Evolutionary conservation across 1,140 invertebrate genomes (phyloP), one percentile per base, ranked within the genome.

Genomic region (Pollicipes pollicipes): DNA sequence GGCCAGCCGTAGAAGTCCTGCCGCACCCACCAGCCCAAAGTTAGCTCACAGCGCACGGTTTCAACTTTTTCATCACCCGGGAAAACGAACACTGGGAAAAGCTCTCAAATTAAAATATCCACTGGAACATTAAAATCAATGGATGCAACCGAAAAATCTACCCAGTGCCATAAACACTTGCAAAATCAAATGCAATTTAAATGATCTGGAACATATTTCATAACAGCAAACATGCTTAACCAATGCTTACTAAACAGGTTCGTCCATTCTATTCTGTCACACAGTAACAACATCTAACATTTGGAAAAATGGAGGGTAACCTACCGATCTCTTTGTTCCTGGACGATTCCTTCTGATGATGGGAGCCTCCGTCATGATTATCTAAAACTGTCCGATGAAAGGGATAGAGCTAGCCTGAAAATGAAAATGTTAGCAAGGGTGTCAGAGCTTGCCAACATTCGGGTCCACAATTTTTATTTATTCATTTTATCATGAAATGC

Each of bases 1-100:
- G 93, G 92, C 97, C 97, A 99, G 72, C 89, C 89, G 78, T 92
- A 90, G 83, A 97, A 99, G 79, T 98, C 91, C 95, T 97, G 31
- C 8, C 1, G 8, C 6, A 64, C 8, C 6, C 63, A 4, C 6
- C 10, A 64, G 27, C 24, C 24, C 63, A 64, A 24, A 64, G 24
- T 3, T 16, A 10, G 6, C 24, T 27, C 21, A 24, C 63, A 64
- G 24, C 6, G 27, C 6, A 24, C 6, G 6, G 24, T 6, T 24
- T 64, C 24, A n/a, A 27, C 63, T n/a, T 64, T 64, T n/a, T 8
- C 26, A 64, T n/a, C 6, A 21, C 21, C 26, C 3, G 24, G 27
- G 6, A 16, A n/a, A 16, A 6, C 3, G 6, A 64, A 4, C 6
- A 27, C 6, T 64, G 27, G 24, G 4, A 3, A 64, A n/a, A 10